phyloP scores from a whole-genome alignment of 2,797 vertebrate species.

The Malacoraja senta region DNA sequence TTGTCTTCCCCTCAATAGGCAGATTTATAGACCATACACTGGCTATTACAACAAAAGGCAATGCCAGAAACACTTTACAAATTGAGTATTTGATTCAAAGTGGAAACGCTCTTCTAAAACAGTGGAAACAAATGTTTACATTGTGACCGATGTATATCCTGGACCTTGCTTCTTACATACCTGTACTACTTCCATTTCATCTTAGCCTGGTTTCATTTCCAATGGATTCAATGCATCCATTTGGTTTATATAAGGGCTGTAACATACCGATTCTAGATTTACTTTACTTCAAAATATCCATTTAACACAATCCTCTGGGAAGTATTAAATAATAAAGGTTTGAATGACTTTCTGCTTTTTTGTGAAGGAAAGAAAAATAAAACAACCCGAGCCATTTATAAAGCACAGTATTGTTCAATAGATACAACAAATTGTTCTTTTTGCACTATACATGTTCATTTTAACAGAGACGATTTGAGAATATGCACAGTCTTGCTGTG shows the following conservation, averaged over 20 bases:
- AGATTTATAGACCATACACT: not conserved
- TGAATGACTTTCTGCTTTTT: slow-evolving; percentile 20
- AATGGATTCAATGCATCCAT: not conserved
- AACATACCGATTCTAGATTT: not conserved
- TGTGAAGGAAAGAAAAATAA: slow-evolving; percentile 18
- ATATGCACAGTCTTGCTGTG: not conserved
- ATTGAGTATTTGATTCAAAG: slow-evolving; percentile 26
- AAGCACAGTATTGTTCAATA: not conserved
- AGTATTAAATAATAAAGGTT: not conserved
- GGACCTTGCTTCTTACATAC: not conserved
- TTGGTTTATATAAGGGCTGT: not conserved
- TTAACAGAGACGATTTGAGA: not conserved
- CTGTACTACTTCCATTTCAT: not conserved
- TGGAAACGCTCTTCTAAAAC: not conserved
- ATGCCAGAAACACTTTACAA: not conserved
- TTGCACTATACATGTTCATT: not conserved
- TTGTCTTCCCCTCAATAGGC: not conserved
- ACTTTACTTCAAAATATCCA: slow-evolving; percentile 13
- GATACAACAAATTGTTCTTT: not conserved
- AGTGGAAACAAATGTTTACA: not conserved
- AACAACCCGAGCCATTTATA: not conserved
- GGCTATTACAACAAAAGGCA: not conserved
- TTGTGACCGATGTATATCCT: not conserved
- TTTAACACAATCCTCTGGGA: not conserved
- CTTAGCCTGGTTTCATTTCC: not conserved